These are phyloP conservation scores for Carettochelys insculpta DNA, from an alignment of 2,113 vertebrate species.

Conservation along the genomic window DNA sequence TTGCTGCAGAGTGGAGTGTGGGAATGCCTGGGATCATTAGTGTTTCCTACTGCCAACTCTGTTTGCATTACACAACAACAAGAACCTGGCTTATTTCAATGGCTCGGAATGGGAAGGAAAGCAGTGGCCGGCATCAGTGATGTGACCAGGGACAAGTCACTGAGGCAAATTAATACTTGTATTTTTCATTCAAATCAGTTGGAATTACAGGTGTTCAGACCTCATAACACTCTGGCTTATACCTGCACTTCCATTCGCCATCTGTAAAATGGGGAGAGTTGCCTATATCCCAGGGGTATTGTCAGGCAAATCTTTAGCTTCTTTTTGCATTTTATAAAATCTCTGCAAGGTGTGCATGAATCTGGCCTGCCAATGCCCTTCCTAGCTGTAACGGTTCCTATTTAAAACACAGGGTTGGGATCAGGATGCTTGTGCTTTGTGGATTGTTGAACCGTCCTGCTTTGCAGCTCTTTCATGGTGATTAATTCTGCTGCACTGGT, in stretches of 20 bases:
- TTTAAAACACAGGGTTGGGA: background rate
- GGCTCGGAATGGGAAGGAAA: background rate
- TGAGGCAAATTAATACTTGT: background rate
- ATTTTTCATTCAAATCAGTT: background rate
- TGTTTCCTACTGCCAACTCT: background rate
- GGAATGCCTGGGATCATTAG: background rate
- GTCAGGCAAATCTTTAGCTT: background rate
- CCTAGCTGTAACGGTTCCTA: background rate
- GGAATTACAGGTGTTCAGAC: background rate
- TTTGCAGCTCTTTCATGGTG: background rate
- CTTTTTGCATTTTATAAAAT: background rate
- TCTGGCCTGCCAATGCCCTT: background rate
- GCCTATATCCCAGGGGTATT: background rate
- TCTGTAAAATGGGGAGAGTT: background rate
- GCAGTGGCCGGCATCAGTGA: background rate
- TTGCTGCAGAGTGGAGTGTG: background rate
- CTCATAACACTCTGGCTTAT: background rate
- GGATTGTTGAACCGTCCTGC: background rate
- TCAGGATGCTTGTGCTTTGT: background rate
- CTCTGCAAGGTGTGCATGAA: background rate
- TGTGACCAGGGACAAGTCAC: background rate
- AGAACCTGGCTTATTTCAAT: background rate
- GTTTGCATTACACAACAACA: background rate
- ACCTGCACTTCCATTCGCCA: background rate
- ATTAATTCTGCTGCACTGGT: background rate